Base-by-base conservation (phyloP, 1,140 invertebrate species). In the Aphaenogaster rudis region DNA sequence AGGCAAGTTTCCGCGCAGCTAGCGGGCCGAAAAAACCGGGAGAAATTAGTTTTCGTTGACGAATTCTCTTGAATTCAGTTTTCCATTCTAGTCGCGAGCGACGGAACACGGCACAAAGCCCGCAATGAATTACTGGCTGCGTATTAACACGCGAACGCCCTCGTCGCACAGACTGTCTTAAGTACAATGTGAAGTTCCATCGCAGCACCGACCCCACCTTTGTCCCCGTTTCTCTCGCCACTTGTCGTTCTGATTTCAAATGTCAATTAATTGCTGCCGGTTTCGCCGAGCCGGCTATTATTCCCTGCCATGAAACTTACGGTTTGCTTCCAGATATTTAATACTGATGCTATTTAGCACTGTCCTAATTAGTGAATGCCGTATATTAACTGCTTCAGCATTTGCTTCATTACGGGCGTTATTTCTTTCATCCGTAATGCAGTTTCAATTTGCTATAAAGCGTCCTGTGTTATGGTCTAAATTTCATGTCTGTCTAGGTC, bases 201-300 rank as follows among this genome's bases (percentile, higher is more conserved):
- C 39, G 28, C 64, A 67, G 66, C 66, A 28, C 15, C 66, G 66
- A 71, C 54, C 15, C 15, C 36, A 71, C 15, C 50, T 71, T 59
- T 71, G 79, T 81, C 39, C 66, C 21, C 64, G 36, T 71, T 81
- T 81, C 64, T 59, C 50, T 57, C 39, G 15, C 36, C 79, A 71
- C 50, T 71, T 69, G 64, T 21, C 63, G 36, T 81, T 71, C 71
- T 67, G 39, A 81, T 71, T 71, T 81, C 64, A 81, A 71, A 81
- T 42, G 79, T 67, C 66, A 81, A 54, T 39, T 81, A 81, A 71
- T 81, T 57, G 48, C 64, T n/a, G 39, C 39, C 50, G 79, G 42
- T 81, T 71, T 71, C 36, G 21, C 36, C 21, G 45, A 13, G n/a
- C 8, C 33, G 5, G 8, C n/a, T 52, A 42, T 71, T 81, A 50